phyloP scores from a whole-genome alignment of 2,797 vertebrate species.

The Hippopotamyrus pictus region DNA sequence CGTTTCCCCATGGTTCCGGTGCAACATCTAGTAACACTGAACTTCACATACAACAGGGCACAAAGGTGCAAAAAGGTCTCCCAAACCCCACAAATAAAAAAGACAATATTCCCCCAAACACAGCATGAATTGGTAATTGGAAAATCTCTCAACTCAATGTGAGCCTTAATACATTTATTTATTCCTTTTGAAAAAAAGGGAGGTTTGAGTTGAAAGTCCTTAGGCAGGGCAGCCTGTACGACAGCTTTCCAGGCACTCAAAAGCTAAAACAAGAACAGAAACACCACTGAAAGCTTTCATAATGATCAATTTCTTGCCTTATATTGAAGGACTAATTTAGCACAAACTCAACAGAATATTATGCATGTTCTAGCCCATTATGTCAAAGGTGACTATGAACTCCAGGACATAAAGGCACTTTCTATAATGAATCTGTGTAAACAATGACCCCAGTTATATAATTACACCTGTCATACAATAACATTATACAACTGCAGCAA shows the following conservation, averaged over 20 bases:
- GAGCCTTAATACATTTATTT: neutral
- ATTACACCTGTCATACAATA: neutral
- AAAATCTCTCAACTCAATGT: neutral
- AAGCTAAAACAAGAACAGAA: neutral
- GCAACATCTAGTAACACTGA: too few species aligned
- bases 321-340: neutral
- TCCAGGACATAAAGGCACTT: neutral
- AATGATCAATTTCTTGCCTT: neutral
- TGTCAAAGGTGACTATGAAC: neutral
- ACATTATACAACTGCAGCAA: neutral
- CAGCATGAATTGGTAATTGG: neutral
- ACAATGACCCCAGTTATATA: constrained; percentile 2
- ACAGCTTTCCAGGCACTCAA: neutral
- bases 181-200: neutral
- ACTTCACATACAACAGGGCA: too few species aligned
- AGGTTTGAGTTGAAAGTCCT: neutral
- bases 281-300: neutral
- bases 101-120: neutral
- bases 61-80: too few species aligned
- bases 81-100: neutral
- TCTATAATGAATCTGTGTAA: neutral
- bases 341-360: neutral
- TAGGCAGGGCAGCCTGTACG: neutral
- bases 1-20: too few species aligned
- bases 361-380: neutral